phyloP scores from a whole-genome alignment of 2,113 vertebrate species.

The Cranoglanis bouderius region DNA sequence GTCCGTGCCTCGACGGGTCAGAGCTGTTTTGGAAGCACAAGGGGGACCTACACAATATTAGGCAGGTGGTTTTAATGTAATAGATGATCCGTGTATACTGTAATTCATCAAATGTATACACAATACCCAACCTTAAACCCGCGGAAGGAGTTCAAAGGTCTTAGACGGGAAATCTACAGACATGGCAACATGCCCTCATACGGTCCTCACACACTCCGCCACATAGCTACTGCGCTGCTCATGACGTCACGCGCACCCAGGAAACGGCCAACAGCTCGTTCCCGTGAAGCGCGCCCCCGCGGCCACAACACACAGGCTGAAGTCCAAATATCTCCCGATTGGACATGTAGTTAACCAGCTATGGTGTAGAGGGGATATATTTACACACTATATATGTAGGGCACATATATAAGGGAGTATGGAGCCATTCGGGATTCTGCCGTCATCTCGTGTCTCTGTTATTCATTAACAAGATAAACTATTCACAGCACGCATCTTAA shows the following conservation, averaged over 20 bases:
- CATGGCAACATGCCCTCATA: slow-evolving; percentile 23
- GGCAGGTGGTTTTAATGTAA: no score
- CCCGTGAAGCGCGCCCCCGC: slow-evolving; percentile 50
- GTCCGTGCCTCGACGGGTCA: no score
- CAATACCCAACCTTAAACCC: neutral
- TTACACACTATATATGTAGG: neutral
- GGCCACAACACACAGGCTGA: neutral
- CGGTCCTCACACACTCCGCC: slow-evolving; percentile 17
- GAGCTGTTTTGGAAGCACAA: no score
- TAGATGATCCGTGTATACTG: no score
- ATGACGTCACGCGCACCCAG: slow-evolving; percentile 61
- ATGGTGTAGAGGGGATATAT: neutral
- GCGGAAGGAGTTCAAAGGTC: neutral
- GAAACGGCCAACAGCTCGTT: slow-evolving; percentile 54
- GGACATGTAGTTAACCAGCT: neutral
- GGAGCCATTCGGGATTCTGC: neutral
- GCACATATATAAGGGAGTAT: neutral
- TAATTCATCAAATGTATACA: neutral
- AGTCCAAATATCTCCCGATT: neutral
- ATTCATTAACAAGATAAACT: neutral
- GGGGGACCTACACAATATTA: neutral
- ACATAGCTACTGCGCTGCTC: slow-evolving; percentile 29
- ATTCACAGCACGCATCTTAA: neutral
- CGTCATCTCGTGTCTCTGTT: neutral
- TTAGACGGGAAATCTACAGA: neutral